Conservation (phyloP, 1,140 invertebrate genomes). For the Drosophila neocordata region DNA sequence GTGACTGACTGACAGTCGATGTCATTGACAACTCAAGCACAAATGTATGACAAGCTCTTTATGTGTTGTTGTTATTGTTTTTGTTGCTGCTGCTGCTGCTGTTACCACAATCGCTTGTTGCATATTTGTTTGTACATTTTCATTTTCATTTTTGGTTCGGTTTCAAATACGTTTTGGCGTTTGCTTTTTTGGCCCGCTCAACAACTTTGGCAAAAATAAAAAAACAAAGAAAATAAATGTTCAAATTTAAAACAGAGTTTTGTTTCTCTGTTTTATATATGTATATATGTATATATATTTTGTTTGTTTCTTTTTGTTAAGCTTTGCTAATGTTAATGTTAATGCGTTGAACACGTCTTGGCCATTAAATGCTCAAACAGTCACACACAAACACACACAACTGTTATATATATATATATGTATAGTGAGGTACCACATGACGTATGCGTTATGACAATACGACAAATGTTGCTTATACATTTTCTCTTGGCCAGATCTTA, state of each 20-base stretch:
- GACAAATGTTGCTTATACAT: conserved; percentile 31
- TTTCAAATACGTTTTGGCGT: neutral
- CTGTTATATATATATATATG: neutral
- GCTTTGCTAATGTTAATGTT: conserved; percentile 48
- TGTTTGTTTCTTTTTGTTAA: neutral
- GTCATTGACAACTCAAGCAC: conserved; percentile 32
- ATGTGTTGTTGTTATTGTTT: conserved; percentile 43
- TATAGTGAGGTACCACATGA: conserved; percentile 51
- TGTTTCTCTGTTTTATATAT: conserved; percentile 37
- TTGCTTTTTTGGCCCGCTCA: neutral
- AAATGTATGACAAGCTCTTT: conserved; percentile 49
- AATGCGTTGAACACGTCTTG: conserved; percentile 78
- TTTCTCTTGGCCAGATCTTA: conserved; percentile 57
- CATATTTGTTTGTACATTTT: conserved; percentile 51
- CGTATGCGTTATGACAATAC: conserved; percentile 76
- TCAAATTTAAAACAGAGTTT: conserved; percentile 59
- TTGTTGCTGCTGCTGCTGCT: conserved; percentile 19
- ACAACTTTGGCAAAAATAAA: neutral
- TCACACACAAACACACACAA: conserved; percentile 20
- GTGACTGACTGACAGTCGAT: conserved; percentile 41
- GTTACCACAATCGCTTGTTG: conserved; percentile 25
- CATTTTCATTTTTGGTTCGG: conserved; percentile 24
- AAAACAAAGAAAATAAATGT: too few relatives aligned
- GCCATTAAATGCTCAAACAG: conserved; percentile 56
- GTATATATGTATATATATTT: too few relatives aligned